Percentiles rank a stretch among this genome's conserved stretches.
Conservation (phyloP, 2,888 invertebrate species). For the Perdita meconis region DNA sequence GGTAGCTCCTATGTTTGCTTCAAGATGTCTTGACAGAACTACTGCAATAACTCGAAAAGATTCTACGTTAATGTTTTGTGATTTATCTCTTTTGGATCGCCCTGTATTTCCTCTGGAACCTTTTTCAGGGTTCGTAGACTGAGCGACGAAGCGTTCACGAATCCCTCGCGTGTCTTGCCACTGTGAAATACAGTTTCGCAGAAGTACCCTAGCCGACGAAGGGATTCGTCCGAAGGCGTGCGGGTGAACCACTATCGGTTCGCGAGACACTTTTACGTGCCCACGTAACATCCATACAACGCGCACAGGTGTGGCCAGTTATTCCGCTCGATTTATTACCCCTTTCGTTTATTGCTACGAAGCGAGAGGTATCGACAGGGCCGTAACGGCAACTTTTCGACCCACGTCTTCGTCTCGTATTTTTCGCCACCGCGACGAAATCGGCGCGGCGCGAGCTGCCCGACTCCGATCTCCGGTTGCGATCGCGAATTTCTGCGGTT, state of each 20-base stretch:
- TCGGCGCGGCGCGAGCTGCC: not conserved
- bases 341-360: slow-evolving; percentile 61
- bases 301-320: slow-evolving; percentile 69
- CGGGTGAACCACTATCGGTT: slow-evolving; percentile 31
- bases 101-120: not conserved
- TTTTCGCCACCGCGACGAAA: slow-evolving; percentile 17
- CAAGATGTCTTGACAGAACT: no score
- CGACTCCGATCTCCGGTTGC: slow-evolving; percentile 46
- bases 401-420: slow-evolving; percentile 25
- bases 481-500: slow-evolving; percentile 56
- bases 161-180: slow-evolving; percentile 13
- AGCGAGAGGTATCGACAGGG: slow-evolving; percentile 54
- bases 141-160: not conserved
- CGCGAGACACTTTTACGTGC: slow-evolving; percentile 44
- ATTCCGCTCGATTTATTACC: slow-evolving; percentile 68
- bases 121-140: slow-evolving; percentile 10
- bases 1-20: no score
- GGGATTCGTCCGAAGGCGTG: slow-evolving; percentile 11
- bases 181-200: slow-evolving; percentile 55
- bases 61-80: no score
- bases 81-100: no score
- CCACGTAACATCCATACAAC: slow-evolving; percentile 39
- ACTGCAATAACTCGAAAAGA: no score
- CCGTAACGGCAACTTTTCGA: slow-evolving; percentile 56
- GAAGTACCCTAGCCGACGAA: slow-evolving; percentile 12